These are phyloP conservation scores for Drosophila punjabiensis DNA, from an alignment of 1,140 invertebrate genomes.

Conservation along the genomic window DNA sequence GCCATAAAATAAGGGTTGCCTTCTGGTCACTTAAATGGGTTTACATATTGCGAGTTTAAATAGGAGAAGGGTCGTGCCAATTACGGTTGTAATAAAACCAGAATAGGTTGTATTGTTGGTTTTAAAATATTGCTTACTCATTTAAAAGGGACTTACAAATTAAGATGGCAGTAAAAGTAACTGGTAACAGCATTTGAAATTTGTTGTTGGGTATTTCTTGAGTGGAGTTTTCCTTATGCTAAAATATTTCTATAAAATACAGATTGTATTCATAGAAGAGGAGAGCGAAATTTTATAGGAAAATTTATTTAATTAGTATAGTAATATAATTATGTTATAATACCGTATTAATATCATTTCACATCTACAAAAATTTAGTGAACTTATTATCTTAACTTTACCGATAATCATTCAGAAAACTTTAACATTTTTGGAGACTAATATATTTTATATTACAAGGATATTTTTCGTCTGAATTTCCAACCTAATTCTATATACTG, in stretches of 20 bases:
- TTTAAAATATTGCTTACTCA: slow-evolving; percentile 13
- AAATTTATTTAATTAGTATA: too few species aligned
- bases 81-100: slow-evolving; percentile 8
- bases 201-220: not conserved
- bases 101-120: slow-evolving; percentile 3
- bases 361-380: too few species aligned
- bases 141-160: slow-evolving; percentile 9
- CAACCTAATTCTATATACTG: not conserved
- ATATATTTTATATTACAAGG: not conserved
- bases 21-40: slow-evolving; percentile 1
- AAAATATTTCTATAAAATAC: too few species aligned
- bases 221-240: not conserved
- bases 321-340: too few species aligned
- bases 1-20: slow-evolving; percentile 7
- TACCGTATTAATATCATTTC: too few species aligned
- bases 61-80: not conserved
- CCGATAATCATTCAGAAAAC: not conserved
- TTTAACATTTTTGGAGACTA: too few species aligned
- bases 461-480: not conserved
- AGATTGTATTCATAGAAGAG: not conserved
- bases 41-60: slow-evolving; percentile 13
- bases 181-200: not conserved
- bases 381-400: too few species aligned
- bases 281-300: too few species aligned
- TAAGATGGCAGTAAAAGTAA: slow-evolving; percentile 8